A percentile compares a stretch with the other conserved stretches of the same genome.
Conservation (phyloP, 2,113 vertebrate genomes). For the Ivindomyrus marchei region DNA sequence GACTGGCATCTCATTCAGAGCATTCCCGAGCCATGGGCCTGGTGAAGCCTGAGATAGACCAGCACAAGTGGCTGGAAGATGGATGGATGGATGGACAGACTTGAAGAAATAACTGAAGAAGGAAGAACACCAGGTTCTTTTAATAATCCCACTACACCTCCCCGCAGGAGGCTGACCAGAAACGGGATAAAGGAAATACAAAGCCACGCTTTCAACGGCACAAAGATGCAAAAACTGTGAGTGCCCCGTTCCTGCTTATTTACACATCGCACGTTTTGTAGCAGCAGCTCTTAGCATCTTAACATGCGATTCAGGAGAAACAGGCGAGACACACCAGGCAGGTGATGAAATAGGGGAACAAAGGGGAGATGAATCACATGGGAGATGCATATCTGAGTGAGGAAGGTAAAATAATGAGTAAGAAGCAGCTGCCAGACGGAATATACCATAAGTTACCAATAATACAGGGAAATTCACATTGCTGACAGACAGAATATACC, state of each 20-base stretch:
- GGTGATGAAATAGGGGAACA: not conserved
- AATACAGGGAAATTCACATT: not conserved
- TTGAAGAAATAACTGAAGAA: not conserved
- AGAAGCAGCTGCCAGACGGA: not conserved
- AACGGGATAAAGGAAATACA: conserved; percentile 86
- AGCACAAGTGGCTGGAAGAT: not conserved
- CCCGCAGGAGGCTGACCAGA: conserved; percentile 80
- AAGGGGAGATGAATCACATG: not conserved
- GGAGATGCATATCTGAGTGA: not conserved
- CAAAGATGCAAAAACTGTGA: conserved; percentile 80
- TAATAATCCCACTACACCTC: not conserved
- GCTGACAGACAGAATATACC: not conserved
- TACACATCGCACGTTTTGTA: not conserved
- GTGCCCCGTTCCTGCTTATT: not conserved
- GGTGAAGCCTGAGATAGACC: not conserved
- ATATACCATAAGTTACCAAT: not conserved
- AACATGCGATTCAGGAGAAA: not conserved
- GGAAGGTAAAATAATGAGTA: not conserved
- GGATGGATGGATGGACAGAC: not conserved
- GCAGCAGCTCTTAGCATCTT: not conserved
- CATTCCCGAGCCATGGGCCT: not conserved
- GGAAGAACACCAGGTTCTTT: not conserved
- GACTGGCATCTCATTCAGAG: not conserved
- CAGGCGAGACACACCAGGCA: not conserved
- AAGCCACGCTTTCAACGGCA: conserved; percentile 85